Base-by-base conservation (phyloP, 2,113 vertebrate species). In the Phodopus roborovskii region DNA sequence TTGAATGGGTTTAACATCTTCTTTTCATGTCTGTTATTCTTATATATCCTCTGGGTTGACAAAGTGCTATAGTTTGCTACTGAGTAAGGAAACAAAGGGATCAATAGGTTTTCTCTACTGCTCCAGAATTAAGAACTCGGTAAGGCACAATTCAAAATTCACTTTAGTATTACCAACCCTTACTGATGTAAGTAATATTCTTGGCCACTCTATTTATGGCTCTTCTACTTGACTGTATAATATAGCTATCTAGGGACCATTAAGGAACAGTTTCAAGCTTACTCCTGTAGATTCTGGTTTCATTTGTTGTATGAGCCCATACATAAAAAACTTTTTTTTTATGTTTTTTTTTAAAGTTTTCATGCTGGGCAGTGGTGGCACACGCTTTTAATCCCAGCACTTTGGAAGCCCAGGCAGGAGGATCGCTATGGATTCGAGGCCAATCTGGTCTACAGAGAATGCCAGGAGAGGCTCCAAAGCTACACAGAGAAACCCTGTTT, bases 131-230 rank as follows among this genome's bases (percentile, higher is more conserved):
- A 50, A 36, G 77, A 22, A 36, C 4, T 17, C 30, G 19, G 20
- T 56, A 42, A 75, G 70, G 73, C 89, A 90, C 75, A 87, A 78
- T 96, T 75, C 45, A 68, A 26, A 62, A 28, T 53, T 79, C 16
- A 39, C 81, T 92, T 96, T 36, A 24, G 77, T 94, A 85, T 87
- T 81, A 33, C 42, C 78, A 78, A 82, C 20, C 79, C 36, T 91
- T 85, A 10, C 39, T 19, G 13, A 78, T 79, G 81, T 19, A 74
- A 77, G 22, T 64, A 84, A 64, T 45, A 90, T 2, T 20, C 39
- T 7, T 83, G 68, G n/a, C 39, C 70, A 42, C 16, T 16, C n/a
- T 73, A 0, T 77, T n/a, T 33, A 53, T 58, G 53, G 11, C 70
- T 94, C 48, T 68, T 3, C 77, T 75, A 17, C 26, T 33, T 73